Evolutionary conservation across 2,113 vertebrate species (phyloP), one percentile per base, ranked within the genome.

Genomic region (Chaenocephalus aceratus): DNA sequence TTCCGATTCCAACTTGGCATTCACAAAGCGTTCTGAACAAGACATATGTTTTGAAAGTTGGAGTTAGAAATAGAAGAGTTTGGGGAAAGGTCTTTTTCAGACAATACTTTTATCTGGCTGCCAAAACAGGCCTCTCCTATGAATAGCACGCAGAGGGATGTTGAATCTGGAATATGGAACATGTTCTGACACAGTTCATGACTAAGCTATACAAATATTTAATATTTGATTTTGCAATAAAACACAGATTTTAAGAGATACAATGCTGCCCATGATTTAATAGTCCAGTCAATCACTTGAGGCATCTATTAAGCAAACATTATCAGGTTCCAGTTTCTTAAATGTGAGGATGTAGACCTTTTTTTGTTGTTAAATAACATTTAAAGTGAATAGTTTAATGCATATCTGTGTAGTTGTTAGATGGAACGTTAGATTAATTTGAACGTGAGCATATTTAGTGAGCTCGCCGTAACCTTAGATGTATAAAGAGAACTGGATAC

Each of bases 121-220:
- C 58, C 51, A 79, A 73, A 79, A 52, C 70, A 84, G 49, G 45
- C 44, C 21, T 65, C 46, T 59, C 63, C 46, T 34, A 16, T 54
- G 36, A 74, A 83, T 34, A 76, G 9, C 44, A 67, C 46, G 70
- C 61, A 52, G n/a, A 45, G 45, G 6, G 49, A 71, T 56, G 49
- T 45, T 59, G 41, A 16, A 60, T 77, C 16, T 75, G 69, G 59
- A 54, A 72, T 49, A 69, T 26, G 67, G 26, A 67, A 82, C 74
- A 57, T 67, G 75, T 52, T 75, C 44, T 21, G 36, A 71, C 70
- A 74, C n/a, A 59, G 52, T 73, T 72, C 51, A 58, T 77, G 69
- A 75, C 53, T 44, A 57, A 73, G 7, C 68, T 59, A 18, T 73
- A 15, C 59, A 73, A 69, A 56, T 70, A 75, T 72, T 71, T n/a